Base-by-base conservation (phyloP, 2,113 vertebrate genomes). In the Lepus timidus region DNA sequence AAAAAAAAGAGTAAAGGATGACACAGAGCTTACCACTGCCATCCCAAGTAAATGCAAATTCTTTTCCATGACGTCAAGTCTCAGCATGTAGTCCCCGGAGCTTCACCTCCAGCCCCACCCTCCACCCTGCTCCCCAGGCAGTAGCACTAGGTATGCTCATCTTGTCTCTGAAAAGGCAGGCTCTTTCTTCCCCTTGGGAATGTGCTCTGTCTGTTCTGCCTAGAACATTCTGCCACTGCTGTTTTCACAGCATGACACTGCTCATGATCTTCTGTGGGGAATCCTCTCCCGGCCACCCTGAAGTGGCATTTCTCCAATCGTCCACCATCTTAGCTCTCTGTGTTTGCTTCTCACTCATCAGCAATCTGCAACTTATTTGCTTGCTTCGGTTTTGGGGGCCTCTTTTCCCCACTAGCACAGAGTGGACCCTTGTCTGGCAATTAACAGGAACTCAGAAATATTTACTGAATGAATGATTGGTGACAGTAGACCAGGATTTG, bases 101-200 rank as follows among this genome's bases (percentile, higher is more conserved):
- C 27, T 80, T 9, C 9, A 65, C 2, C 7, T 1, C 17, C 49
- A 61, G 6, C 7, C 27, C 71, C 31, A 90, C 52, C 4, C 90
- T 20, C 25, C 13, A 5, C 64, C 36, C 27, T 27, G 55, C 13
- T 83, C 55, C 20, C 36, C 31, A 8, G 23, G 58, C 25, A 16
- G 39, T 9, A 82, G 73, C 62, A n/a, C 2, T 13, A 31, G 10
- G 25, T 16, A 49, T 27, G 36, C 68, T 80, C 31, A 61, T 36
- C 64, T 52, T 68, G 44, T 64, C 79, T 92, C 85, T 52, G 80
- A 29, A 96, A 94, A 86, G 33, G 2, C 44, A 68, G n/a, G 1
- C 1, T 55, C 23, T 80, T 67, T 31, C 73, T 89, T 90, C 67
- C 36, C 68, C 52, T 3, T 61, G 64, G 65, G 85, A 62, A 86